Evolutionary conservation across 2,113 vertebrate species (phyloP).

Genomic region (Epinephelus moara): DNA sequence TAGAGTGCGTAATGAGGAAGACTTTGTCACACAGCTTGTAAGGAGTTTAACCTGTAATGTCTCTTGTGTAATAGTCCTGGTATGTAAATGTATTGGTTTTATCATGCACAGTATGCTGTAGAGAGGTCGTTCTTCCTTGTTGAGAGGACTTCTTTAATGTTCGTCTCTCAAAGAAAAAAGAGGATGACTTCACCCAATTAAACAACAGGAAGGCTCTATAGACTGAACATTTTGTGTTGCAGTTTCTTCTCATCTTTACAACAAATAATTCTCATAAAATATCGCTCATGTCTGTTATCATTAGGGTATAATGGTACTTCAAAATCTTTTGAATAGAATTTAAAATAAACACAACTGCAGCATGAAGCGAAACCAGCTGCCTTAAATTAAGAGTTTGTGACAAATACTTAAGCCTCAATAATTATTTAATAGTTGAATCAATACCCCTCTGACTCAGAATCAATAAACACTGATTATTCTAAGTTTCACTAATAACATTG

Average conservation of each 20-base stretch:
- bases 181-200: slow-evolving; percentile 18
- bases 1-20: slow-evolving; percentile 58
- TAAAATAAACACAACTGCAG: neutral
- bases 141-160: slow-evolving; percentile 35
- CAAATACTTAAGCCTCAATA: neutral
- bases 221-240: neutral
- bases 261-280: neutral
- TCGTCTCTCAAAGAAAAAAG: slow-evolving; percentile 1
- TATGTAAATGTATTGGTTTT: slow-evolving; percentile 59
- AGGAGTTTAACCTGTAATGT: slow-evolving; percentile 45
- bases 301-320: neutral
- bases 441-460: neutral
- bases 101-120: slow-evolving; percentile 29
- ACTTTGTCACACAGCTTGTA: slow-evolving; percentile 46
- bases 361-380: neutral
- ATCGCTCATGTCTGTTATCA: neutral
- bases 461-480: neutral
- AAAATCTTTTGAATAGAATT: neutral
- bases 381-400: neutral
- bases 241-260: neutral
- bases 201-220: neutral
- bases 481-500: neutral
- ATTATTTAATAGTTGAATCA: neutral
- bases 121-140: slow-evolving; percentile 14
- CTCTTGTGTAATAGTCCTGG: slow-evolving; percentile 19